Base-by-base conservation (phyloP, 2,113 vertebrate genomes). In the Erinaceus europaeus region DNA sequence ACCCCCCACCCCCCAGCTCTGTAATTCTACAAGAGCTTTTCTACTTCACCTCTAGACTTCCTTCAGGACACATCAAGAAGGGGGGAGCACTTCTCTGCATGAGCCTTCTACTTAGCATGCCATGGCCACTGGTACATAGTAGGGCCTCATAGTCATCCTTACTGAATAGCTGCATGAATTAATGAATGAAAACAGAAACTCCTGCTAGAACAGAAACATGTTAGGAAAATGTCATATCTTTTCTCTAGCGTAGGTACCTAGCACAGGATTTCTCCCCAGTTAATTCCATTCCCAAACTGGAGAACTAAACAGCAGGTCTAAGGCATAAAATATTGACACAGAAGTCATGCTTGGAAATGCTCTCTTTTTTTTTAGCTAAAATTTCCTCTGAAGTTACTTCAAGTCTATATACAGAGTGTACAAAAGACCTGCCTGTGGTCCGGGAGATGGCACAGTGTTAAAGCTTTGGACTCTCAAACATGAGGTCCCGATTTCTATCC, bases 131-230 rank as follows among this genome's bases (percentile, higher is more conserved):
- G 57, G 59, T 74, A 81, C 17, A 7, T 5, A 12, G 7, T 10
- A 81, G 57, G 52, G 23, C 46, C 18, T 68, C 20, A 38, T 29
- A 34, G 27, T 25, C 4, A 1, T 44, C 42, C 17, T 3, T 67
- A 17, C 4, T 50, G 55, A 57, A 59, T 11, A 15, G 59, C 59
- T 7, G 25, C 21, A 34, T 48, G 40, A 27, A 55, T 67, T 44
- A 90, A 48, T 29, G 21, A 67, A 69, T 23, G 13, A 84, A 82
- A 40, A 14, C 36, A 13, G 38, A 75, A 85, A n/a, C 57, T 8
- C 7, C 42, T 25, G 27, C 12, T 1, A 27, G 55, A 64, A 81
- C 18, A 69, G 36, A 50, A 38, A 64, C 40, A 69, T 61, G 46
- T 61, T 15, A 78, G 68, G 32, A 15, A 18, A 25, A 40, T 9